Evolutionary conservation across 2,888 invertebrate species (phyloP).

Genomic region (Oscheius sp.): DNA sequence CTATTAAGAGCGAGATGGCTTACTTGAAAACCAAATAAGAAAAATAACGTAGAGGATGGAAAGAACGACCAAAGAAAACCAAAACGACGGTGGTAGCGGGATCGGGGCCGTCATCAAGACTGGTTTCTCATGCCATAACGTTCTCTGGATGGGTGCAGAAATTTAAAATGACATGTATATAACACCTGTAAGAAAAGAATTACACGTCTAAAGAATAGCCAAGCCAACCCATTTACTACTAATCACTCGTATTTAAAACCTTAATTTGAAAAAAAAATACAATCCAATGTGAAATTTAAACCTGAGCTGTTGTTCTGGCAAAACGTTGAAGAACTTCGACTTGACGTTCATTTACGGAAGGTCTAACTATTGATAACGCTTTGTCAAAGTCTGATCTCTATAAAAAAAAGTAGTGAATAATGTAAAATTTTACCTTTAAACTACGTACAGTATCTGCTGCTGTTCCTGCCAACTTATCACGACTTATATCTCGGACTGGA

Average conservation of each 20-base stretch:
- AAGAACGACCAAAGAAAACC: constrained; percentile 1
- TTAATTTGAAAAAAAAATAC: neutral
- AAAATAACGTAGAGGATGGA: constrained; percentile 12
- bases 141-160: no score
- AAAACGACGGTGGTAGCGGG: constrained; percentile 16
- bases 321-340: constrained; percentile 61
- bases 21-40: constrained; percentile 14
- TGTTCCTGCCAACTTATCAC: constrained; percentile 33
- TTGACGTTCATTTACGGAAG: constrained; percentile 78
- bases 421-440: constrained; percentile 9
- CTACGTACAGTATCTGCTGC: constrained; percentile 21
- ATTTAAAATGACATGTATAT: no score
- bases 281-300: no score
- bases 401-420: neutral
- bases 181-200: no score
- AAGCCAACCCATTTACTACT: no score
- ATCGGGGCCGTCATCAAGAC: no score
- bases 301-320: constrained; percentile 32
- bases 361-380: constrained; percentile 87
- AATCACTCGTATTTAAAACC: neutral
- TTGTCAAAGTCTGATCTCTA: constrained; percentile 89
- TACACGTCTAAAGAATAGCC: no score
- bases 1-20: neutral
- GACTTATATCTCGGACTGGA: constrained; percentile 74
- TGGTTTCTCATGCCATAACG: no score